A percentile compares a stretch with the other conserved stretches of the same genome.
phyloP scores from a whole-genome alignment of 2,797 vertebrate genomes.

The Momotus momota region DNA sequence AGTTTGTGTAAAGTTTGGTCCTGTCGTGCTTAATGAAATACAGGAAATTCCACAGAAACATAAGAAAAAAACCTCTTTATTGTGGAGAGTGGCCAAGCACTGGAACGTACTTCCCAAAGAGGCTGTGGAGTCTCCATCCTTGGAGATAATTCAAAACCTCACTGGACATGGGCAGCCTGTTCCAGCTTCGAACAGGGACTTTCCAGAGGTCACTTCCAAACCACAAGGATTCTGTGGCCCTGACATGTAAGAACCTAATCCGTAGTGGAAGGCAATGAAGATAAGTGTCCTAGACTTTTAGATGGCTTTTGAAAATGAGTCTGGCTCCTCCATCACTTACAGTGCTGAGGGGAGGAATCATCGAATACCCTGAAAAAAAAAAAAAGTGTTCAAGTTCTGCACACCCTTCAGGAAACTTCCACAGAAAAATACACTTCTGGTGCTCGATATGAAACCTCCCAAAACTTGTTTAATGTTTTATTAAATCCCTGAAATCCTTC shows the following conservation, averaged over 20 bases:
- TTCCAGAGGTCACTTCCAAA: neutral
- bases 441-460: neutral
- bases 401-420: neutral
- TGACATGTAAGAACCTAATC: neutral
- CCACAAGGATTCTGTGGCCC: neutral
- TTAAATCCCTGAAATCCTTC: neutral
- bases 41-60: neutral
- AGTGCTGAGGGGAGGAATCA: neutral
- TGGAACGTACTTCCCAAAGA: neutral
- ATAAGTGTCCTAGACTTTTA: neutral
- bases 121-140: neutral
- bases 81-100: neutral
- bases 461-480: neutral
- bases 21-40: neutral
- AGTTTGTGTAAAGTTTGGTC: neutral
- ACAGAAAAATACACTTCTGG: neutral
- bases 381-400: rapidly evolving
- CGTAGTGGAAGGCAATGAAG: neutral
- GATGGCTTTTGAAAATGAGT: neutral
- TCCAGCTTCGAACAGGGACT: neutral
- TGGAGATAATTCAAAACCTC: neutral
- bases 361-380: neutral
- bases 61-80: neutral
- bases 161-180: neutral
- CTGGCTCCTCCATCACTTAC: neutral